phyloP scores from a whole-genome alignment of 2,797 vertebrate genomes.

The Dendrocincla tyrannina region DNA sequence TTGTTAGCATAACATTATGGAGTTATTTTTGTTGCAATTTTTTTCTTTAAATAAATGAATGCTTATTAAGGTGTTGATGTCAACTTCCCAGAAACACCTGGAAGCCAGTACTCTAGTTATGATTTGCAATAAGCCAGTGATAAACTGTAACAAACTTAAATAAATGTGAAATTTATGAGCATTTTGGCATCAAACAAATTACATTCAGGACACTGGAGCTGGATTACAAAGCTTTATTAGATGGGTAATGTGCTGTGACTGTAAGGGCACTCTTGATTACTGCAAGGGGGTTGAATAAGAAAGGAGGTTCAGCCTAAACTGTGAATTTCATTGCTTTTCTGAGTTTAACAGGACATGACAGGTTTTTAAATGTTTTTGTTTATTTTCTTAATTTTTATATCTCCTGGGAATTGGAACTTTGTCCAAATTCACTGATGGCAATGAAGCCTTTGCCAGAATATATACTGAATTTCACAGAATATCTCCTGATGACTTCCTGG shows the following conservation, averaged over 20 bases:
- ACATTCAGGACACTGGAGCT: not conserved
- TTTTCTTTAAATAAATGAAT: not conserved
- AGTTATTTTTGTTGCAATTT: not conserved
- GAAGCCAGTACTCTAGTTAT: not conserved
- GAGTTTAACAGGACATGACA: not conserved
- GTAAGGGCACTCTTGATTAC: not conserved
- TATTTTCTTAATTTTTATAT: not conserved
- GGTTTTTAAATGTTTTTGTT: not conserved
- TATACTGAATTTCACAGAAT: not conserved
- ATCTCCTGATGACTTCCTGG: not conserved
- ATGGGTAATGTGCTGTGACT: not conserved
- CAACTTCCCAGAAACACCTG: not conserved
- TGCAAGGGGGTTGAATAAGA: not conserved
- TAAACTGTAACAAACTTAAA: not conserved
- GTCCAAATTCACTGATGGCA: not conserved
- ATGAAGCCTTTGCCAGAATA: not conserved
- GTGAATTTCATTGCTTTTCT: not conserved
- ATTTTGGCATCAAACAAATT: constrained; percentile 18
- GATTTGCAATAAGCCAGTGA: not conserved
- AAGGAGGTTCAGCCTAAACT: constrained; percentile 5
- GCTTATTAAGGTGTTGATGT: not conserved
- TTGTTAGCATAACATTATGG: not conserved
- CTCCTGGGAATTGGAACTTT: not conserved
- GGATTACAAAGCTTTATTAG: constrained; percentile 24
- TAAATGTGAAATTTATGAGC: constrained; percentile 7